Percentiles rank a stretch among this genome's conserved stretches.
Conservation (phyloP, 2,113 vertebrate genomes). For the Meles meles region DNA sequence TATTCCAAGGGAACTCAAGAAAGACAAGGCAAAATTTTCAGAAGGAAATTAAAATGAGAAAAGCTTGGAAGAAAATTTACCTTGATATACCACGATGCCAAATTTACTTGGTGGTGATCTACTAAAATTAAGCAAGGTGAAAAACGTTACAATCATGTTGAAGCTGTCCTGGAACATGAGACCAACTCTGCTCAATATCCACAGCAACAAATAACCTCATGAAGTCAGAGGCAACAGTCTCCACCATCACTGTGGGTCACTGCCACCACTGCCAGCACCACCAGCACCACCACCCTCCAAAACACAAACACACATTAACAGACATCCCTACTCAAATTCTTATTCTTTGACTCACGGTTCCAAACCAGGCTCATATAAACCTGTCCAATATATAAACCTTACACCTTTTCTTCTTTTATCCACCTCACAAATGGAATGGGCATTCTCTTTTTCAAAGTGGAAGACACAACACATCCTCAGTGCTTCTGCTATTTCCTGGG, state of each 20-base stretch:
- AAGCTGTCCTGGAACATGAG: neutral
- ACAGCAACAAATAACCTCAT: neutral
- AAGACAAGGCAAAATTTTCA: neutral
- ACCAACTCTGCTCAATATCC: neutral
- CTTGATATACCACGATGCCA: neutral
- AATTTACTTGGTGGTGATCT: constrained; percentile 3
- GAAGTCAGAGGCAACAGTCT: neutral
- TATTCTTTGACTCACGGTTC: neutral
- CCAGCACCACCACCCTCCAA: too few species aligned
- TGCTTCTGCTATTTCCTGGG: neutral
- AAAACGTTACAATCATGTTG: neutral
- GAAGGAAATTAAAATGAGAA: constrained; percentile 19
- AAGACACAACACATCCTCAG: neutral
- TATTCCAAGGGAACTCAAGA: neutral
- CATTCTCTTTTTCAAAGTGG: neutral
- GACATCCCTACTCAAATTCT: neutral
- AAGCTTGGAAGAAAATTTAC: neutral
- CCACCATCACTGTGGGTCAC: neutral
- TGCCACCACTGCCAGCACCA: neutral
- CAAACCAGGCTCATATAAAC: neutral
- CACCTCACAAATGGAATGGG: neutral
- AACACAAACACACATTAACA: neutral
- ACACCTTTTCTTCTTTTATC: neutral
- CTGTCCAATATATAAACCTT: neutral
- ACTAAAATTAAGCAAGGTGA: neutral